Conservation (phyloP, 2,113 vertebrate genomes). For the Alethe castanea region DNA sequence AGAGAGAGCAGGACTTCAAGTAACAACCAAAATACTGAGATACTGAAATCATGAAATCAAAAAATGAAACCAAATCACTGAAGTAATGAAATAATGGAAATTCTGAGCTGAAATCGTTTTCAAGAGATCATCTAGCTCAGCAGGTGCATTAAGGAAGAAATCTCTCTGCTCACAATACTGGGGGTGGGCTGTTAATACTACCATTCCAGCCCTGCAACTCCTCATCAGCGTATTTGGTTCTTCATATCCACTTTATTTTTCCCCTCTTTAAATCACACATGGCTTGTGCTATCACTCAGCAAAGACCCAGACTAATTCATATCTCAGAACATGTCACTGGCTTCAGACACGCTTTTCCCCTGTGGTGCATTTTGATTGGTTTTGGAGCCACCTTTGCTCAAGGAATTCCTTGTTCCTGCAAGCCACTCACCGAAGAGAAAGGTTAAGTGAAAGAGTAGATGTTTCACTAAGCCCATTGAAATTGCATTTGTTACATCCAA, state of each 20-base stretch:
- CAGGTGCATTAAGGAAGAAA: neutral
- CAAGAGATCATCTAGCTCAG: neutral
- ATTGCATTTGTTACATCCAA: constrained; percentile 68
- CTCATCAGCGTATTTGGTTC: neutral
- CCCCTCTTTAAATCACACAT: neutral
- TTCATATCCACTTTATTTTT: neutral
- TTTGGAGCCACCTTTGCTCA: neutral
- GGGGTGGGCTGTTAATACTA: neutral
- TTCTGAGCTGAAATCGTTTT: neutral
- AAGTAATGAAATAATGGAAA: neutral
- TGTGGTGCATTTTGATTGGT: neutral
- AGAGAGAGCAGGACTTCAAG: neutral
- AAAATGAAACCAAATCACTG: neutral
- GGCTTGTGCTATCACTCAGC: neutral
- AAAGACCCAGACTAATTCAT: neutral
- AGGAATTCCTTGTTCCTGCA: constrained; percentile 51
- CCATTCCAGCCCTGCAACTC: neutral
- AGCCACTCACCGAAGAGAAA: constrained; percentile 27
- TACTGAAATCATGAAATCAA: neutral
- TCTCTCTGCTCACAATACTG: neutral
- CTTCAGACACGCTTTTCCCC: neutral
- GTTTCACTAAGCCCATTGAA: constrained; percentile 65
- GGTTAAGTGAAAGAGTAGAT: constrained; percentile 24
- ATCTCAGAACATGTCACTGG: neutral
- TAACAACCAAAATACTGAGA: neutral